Evolutionary conservation across 2,113 vertebrate genomes (phyloP).

Genomic region (Physeter macrocephalus): DNA sequence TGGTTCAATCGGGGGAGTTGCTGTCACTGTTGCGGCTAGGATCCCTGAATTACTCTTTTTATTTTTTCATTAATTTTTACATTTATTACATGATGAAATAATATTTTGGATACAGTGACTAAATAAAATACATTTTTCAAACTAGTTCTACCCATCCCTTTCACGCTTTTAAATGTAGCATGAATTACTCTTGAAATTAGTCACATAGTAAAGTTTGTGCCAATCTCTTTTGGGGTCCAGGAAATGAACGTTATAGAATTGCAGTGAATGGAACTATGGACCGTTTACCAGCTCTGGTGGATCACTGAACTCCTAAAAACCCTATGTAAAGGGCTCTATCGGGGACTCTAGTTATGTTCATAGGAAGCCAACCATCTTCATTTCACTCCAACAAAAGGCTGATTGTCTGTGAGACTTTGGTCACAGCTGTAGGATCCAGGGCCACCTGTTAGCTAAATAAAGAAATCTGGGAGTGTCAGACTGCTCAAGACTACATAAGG

Average conservation of each 20-base stretch:
- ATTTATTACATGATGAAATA: too few species aligned
- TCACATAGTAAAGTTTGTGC: background rate
- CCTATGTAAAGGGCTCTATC: background rate
- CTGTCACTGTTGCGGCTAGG: background rate
- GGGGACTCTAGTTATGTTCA: background rate
- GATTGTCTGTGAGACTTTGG: background rate
- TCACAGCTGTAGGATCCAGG: background rate
- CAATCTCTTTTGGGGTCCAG: background rate
- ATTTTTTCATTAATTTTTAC: background rate
- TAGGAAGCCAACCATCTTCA: background rate
- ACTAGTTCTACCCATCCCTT: too few species aligned
- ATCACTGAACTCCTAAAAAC: conserved; percentile 6
- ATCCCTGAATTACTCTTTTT: background rate
- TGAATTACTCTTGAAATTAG: background rate
- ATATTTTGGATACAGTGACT: too few species aligned
- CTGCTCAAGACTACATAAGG: background rate
- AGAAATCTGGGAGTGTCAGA: background rate
- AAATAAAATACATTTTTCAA: too few species aligned
- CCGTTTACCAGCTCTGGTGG: background rate
- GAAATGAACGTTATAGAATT: background rate
- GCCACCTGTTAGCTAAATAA: background rate
- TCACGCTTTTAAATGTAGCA: too few species aligned
- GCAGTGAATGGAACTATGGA: background rate
- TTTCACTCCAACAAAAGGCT: background rate
- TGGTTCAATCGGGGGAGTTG: background rate